These are phyloP conservation scores for Yponomeuta malinellus DNA, from an alignment of 2,888 invertebrate genomes.

Conservation along the genomic window DNA sequence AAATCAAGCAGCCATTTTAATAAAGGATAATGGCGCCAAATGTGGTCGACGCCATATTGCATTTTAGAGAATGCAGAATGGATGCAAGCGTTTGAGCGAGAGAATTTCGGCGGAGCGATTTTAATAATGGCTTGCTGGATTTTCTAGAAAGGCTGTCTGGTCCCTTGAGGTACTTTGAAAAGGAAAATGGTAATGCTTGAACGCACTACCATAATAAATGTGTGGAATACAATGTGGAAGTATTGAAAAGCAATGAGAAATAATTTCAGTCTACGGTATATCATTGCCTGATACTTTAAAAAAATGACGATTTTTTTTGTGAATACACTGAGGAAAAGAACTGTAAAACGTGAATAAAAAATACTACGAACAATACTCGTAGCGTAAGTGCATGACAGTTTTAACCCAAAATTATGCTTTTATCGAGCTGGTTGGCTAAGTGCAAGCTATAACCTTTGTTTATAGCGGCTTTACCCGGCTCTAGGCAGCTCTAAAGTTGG, in stretches of 20 bases:
- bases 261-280: too few species aligned
- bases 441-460: background rate
- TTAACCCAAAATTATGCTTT: background rate
- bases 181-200: constrained; percentile 21
- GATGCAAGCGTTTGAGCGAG: constrained; percentile 31
- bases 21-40: constrained; percentile 33
- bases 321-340: too few species aligned
- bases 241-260: background rate
- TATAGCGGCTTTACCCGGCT: background rate
- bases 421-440: background rate
- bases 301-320: too few species aligned
- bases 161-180: constrained; percentile 29
- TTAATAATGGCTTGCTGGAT: constrained; percentile 8
- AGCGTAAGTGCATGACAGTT: background rate
- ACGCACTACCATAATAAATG: background rate
- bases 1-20: constrained; percentile 34
- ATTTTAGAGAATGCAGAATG: constrained; percentile 37
- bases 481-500: background rate
- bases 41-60: constrained; percentile 25
- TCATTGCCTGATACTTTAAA: too few species aligned
- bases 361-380: too few species aligned
- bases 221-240: background rate
- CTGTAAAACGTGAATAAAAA: too few species aligned
- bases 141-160: constrained; percentile 22
- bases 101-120: background rate